phyloP scores from a whole-genome alignment of 2,888 invertebrate genomes.

The Bimastos eiseni region DNA sequence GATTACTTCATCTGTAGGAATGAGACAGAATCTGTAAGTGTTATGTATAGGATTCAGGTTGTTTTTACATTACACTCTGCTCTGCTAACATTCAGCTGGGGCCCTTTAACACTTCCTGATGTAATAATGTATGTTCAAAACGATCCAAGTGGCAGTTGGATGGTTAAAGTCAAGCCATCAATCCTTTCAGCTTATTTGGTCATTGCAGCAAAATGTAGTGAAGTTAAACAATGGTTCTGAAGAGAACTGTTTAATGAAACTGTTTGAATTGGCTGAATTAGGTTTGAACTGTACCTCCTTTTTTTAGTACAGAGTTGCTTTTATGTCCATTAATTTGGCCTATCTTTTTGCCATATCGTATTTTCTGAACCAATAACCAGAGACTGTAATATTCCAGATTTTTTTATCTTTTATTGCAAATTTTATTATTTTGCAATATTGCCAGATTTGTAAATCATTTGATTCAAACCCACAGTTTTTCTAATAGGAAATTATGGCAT shows the following conservation, averaged over 20 bases:
- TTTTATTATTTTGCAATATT: background rate
- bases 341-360: background rate
- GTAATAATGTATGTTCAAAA: background rate
- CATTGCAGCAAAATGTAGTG: background rate
- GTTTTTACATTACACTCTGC: background rate
- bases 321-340: background rate
- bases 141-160: background rate
- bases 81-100: background rate
- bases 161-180: background rate
- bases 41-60: background rate
- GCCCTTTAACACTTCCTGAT: background rate
- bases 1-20: background rate
- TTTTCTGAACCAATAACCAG: no score
- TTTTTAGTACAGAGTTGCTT: background rate
- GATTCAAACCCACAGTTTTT: background rate
- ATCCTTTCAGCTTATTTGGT: background rate
- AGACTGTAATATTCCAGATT: background rate
- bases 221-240: background rate
- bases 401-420: background rate
- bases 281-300: background rate
- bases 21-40: slow-evolving; percentile 5
- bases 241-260: background rate
- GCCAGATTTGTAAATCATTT: background rate
- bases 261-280: background rate
- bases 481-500: background rate